Evolutionary conservation across 2,888 invertebrate species (phyloP).

Genomic region (Tribolium freemani): DNA sequence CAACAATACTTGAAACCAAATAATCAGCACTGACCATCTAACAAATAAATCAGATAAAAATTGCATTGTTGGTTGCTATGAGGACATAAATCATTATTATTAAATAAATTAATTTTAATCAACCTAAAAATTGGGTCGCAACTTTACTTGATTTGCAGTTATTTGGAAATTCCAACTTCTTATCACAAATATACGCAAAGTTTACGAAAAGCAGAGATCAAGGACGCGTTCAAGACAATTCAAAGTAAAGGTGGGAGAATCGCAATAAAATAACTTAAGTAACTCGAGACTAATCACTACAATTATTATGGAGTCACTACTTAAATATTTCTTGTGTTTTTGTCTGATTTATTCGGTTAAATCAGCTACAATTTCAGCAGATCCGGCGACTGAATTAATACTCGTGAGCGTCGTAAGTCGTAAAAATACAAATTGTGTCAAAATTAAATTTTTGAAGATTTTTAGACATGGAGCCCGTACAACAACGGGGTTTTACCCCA

Average conservation of each 20-base stretch:
- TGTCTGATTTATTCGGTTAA: background rate
- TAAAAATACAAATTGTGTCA: background rate
- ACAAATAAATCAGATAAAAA: too few species aligned
- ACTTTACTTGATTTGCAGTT: background rate
- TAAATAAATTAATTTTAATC: background rate
- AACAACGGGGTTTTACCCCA: conserved; percentile 78
- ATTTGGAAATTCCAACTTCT: background rate
- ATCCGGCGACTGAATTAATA: conserved; percentile 25
- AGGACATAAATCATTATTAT: too few species aligned
- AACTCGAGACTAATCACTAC: background rate
- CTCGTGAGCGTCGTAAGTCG: conserved; percentile 37
- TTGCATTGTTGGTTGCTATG: too few species aligned
- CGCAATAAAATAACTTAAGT: conserved; percentile 17
- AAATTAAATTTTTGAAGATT: conserved; percentile 69
- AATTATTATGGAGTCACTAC: background rate
- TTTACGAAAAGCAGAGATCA: background rate
- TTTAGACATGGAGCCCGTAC: conserved; percentile 84
- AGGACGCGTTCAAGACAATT: background rate
- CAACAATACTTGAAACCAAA: too few species aligned
- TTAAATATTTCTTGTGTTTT: background rate
- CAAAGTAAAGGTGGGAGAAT: conserved; percentile 37
- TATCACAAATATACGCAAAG: background rate
- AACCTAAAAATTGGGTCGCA: too few species aligned
- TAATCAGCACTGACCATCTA: too few species aligned
- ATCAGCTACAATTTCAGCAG: background rate